A percentile compares a stretch with the other conserved stretches of the same genome.
phyloP scores from a whole-genome alignment of 2,113 vertebrate genomes.

The Prochilodus magdalenae region DNA sequence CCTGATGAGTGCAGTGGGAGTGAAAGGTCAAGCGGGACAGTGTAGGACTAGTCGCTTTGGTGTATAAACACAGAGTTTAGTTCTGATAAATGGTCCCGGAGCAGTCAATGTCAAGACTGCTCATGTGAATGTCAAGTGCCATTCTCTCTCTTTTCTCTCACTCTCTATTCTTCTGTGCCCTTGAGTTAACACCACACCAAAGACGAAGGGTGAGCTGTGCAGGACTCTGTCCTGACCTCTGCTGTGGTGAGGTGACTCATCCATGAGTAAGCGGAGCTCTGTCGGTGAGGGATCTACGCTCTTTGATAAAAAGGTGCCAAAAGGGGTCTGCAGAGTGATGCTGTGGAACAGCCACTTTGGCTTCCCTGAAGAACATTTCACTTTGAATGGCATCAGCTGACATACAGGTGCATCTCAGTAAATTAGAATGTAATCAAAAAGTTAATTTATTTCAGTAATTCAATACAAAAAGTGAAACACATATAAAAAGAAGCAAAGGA shows the following conservation, averaged over 20 bases:
- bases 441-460: too few relatives aligned
- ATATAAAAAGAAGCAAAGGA: too few relatives aligned
- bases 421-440: too few relatives aligned
- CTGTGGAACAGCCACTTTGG: neutral
- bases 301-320: neutral
- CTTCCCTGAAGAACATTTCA: neutral
- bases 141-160: neutral
- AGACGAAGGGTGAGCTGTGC: neutral
- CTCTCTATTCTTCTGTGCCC: neutral
- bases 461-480: too few relatives aligned
- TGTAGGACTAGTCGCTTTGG: constrained; percentile 29
- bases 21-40: constrained; percentile 45
- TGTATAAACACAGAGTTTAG: constrained; percentile 37
- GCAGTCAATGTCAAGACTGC: neutral
- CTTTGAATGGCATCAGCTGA: neutral
- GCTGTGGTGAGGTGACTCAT: neutral
- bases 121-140: constrained; percentile 13
- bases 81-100: constrained; percentile 21
- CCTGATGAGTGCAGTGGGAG: constrained; percentile 35
- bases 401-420: too few relatives aligned
- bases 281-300: too few relatives aligned
- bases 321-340: neutral
- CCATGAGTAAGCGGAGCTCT: neutral
- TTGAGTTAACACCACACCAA: constrained; percentile 1
- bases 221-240: neutral